phyloP scores from a whole-genome alignment of 2,113 vertebrate genomes.

The Alligator mississippiensis region DNA sequence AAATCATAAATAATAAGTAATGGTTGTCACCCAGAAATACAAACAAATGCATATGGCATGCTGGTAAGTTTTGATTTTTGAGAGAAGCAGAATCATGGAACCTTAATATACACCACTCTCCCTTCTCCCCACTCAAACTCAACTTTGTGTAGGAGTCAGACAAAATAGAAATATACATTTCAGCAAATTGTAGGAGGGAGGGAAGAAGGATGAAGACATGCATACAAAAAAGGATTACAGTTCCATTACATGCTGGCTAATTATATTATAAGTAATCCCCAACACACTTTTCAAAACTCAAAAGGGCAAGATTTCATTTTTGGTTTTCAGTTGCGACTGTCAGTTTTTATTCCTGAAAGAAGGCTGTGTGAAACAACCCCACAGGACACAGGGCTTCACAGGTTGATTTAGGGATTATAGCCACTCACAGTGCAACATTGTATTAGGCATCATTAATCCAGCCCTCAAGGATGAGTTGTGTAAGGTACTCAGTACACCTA shows the following conservation, averaged over 20 bases:
- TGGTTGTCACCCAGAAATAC: neutral
- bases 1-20: neutral
- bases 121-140: neutral
- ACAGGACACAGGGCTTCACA: accelerated
- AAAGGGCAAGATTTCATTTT: constrained; percentile 28
- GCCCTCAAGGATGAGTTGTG: neutral
- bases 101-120: neutral
- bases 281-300: accelerated
- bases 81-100: neutral
- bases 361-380: neutral
- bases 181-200: neutral
- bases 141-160: neutral
- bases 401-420: neutral
- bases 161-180: neutral
- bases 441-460: neutral
- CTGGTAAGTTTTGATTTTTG: neutral
- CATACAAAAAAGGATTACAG: neutral
- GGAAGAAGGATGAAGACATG: neutral
- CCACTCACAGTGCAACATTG: neutral
- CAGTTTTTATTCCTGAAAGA: neutral
- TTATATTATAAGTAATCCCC: neutral
- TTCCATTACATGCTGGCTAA: neutral
- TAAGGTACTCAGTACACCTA: neutral
- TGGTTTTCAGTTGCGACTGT: neutral
- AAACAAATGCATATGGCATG: neutral